Conservation (phyloP, 1,140 invertebrate species). For the Conus ventricosus region DNA sequence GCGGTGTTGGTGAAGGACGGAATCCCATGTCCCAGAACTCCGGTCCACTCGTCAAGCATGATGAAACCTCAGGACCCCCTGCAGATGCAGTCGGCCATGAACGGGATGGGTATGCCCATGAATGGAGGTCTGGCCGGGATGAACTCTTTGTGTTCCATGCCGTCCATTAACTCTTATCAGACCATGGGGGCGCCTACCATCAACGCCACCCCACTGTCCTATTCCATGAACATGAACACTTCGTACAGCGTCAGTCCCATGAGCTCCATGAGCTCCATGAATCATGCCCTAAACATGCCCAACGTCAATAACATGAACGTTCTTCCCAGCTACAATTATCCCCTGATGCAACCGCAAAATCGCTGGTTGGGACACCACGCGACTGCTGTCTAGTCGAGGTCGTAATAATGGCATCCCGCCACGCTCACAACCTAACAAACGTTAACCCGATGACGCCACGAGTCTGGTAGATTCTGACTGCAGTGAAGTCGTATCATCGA, state of each 20-base stretch:
- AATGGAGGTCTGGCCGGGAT: constrained; percentile 49
- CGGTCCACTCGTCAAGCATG: constrained; percentile 49
- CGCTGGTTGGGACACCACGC: constrained; percentile 64
- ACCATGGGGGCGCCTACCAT: constrained; percentile 17
- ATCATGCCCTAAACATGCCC: constrained; percentile 62
- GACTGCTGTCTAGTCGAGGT: not conserved
- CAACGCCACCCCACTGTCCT: constrained; percentile 1
- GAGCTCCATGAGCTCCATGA: constrained; percentile 63
- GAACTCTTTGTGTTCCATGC: constrained; percentile 40
- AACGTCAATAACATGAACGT: constrained; percentile 71
- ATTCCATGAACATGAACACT: constrained; percentile 39
- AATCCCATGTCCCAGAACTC: constrained; percentile 80
- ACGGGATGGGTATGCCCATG: constrained; percentile 54
- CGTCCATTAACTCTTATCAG: constrained; percentile 29
- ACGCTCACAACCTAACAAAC: not conserved
- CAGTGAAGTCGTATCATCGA: not conserved
- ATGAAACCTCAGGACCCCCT: constrained; percentile 57
- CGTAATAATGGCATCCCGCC: not conserved
- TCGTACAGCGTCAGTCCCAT: constrained; percentile 56
- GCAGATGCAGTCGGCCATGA: constrained; percentile 57
- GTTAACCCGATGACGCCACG: not conserved
- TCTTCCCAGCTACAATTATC: constrained; percentile 75
- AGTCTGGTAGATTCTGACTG: not conserved
- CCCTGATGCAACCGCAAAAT: constrained; percentile 74
- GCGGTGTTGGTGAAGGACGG: constrained; percentile 96